phyloP scores from a whole-genome alignment of 2,888 invertebrate species.

The Cacoxenus indagator region DNA sequence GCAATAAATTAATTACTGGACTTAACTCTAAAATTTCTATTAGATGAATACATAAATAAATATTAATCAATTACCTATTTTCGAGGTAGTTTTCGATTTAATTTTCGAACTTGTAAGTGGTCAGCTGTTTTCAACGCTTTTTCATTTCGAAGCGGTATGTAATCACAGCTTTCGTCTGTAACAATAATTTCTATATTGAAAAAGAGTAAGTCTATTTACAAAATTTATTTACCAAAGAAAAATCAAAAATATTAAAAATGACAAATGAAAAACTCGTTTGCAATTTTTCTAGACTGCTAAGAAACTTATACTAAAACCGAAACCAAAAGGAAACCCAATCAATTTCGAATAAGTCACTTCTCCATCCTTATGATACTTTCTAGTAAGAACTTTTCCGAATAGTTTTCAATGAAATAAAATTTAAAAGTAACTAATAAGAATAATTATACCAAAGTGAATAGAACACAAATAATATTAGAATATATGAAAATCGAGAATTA shows the following conservation, averaged over 20 bases:
- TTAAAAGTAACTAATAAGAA: slow-evolving; percentile 22
- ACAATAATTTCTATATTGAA: slow-evolving; percentile 63
- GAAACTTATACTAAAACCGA: slow-evolving; percentile 31
- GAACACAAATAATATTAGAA: slow-evolving; percentile 46
- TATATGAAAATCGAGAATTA: slow-evolving; percentile 24
- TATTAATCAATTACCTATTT: not conserved
- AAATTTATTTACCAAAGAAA: slow-evolving; percentile 49
- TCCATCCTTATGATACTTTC: slow-evolving; percentile 61
- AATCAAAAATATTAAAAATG: slow-evolving; percentile 31
- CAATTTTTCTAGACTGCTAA: slow-evolving; percentile 61
- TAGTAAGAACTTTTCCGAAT: slow-evolving; percentile 39
- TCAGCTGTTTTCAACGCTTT: not conserved
- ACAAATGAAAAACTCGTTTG: slow-evolving; percentile 45
- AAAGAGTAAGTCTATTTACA: slow-evolving; percentile 37
- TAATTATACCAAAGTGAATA: not conserved
- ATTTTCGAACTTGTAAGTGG: not conserved
- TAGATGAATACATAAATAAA: no score
- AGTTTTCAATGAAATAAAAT: slow-evolving; percentile 39
- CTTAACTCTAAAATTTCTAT: no score
- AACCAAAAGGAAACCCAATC: slow-evolving; percentile 37
- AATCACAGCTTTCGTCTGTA: slow-evolving; percentile 58
- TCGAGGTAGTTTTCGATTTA: not conserved
- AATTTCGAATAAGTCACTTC: slow-evolving; percentile 40
- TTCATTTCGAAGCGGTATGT: not conserved
- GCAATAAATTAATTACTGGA: no score